Evolutionary conservation across 2,888 invertebrate species (phyloP).

Genomic region (Ectropis crepuscularia): DNA sequence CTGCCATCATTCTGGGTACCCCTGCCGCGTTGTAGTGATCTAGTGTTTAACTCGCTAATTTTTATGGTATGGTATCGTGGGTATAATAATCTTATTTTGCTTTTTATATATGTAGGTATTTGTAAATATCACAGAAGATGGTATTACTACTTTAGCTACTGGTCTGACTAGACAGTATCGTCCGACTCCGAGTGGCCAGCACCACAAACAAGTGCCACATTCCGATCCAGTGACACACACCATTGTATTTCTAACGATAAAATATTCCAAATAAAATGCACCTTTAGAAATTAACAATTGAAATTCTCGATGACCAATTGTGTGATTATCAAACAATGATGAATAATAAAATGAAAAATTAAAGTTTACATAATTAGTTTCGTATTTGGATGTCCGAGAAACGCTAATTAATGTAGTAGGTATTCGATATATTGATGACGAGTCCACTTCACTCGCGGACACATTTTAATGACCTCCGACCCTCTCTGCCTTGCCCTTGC

Average conservation of each 20-base stretch:
- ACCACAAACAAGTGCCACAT: constrained; percentile 44
- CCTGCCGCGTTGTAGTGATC: no score
- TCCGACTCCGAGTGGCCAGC: constrained; percentile 56
- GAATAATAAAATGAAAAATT: constrained; percentile 22
- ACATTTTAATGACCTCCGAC: no score
- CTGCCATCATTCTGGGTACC: no score
- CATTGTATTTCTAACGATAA: constrained; percentile 56
- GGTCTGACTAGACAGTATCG: constrained; percentile 53
- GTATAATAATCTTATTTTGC: no score
- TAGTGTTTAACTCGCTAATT: no score
- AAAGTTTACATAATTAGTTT: constrained; percentile 18
- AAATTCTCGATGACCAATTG: constrained; percentile 35
- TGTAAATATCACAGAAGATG: no score
- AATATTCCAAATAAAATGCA: constrained; percentile 53
- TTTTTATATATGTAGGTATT: no score
- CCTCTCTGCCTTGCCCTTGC: neutral
- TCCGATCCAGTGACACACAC: constrained; percentile 65
- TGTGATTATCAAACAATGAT: constrained; percentile 34
- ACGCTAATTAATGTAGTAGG: neutral
- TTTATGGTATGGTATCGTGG: no score
- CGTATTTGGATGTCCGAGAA: constrained; percentile 8
- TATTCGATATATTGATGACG: no score
- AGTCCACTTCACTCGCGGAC: no score
- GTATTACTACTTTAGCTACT: constrained; percentile 25
- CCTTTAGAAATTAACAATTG: constrained; percentile 63